Base-by-base conservation (phyloP, 2,888 invertebrate species). In the Enchytraeus crypticus region DNA sequence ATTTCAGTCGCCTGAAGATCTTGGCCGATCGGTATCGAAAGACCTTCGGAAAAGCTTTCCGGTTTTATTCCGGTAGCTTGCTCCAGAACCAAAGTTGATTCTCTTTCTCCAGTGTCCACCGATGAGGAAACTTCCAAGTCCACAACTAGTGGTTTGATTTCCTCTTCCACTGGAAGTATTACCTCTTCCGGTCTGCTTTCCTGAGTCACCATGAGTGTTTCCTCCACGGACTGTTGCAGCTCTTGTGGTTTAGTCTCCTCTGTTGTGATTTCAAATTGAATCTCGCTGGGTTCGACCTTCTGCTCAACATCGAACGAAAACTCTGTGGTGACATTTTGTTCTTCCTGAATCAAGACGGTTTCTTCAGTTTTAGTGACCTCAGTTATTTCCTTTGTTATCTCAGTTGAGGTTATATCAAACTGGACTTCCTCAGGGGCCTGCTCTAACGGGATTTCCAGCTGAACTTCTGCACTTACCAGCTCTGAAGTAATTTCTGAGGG, bases 71-170 rank as follows among this genome's bases (percentile, higher is more conserved):
- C 38, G 11, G 8, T 18, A 38, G 11, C 18, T 18, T 38, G 38
- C 38, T 38, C 38, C 11, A 11, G 18, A 38, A 38, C 38, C 8
- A 38, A 18, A 38, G 38, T 38, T 18, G 8, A 47, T 45, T 64
- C 51, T 45, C 32, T 43, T 32, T 33, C 32, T 18, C 34, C 34
- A 23, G 53, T 32, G 11, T n/a, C 59, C 27, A 45, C 53, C 27
- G 53, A 49, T 29, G 59, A 34, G 18, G 46, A 45, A 2, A 51
- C 38, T 23, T 65, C 64, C 23, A 56, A 27, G 27, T 32, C 26
- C 5, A 64, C 55, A 18, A 57, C 59, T 51, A 38, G 14, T 29
- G 57, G 58, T 29, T 54, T 4, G 5, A 43, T 8, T 51, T 60
- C 57, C 26, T 61, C 61, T 5, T 30, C 55, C 18, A 26, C 23